A percentile compares a stretch with the other conserved stretches of the same genome.
Conservation (phyloP, 2,797 vertebrate genomes). For the Phrynocephalus vlangalii region DNA sequence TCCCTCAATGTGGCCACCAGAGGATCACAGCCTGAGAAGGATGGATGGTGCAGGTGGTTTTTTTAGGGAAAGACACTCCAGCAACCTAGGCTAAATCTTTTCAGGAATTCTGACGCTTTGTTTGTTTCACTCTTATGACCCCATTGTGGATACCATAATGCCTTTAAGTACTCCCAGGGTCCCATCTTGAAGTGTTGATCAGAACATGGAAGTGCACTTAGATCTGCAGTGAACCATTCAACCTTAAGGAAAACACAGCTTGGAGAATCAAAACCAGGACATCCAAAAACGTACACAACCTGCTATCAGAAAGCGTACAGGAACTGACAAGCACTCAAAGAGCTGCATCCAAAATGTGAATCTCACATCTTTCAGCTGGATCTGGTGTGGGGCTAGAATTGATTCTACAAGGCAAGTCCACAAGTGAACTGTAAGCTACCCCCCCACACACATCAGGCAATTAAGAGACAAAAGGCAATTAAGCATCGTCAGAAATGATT, state of each 20-base stretch:
- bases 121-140: background rate
- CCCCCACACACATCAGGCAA: conserved; percentile 2
- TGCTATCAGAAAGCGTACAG: background rate
- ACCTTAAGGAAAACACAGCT: background rate
- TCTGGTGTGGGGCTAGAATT: background rate
- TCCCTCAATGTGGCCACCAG: too few relatives aligned
- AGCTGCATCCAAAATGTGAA: too few relatives aligned
- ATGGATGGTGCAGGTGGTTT: too few relatives aligned
- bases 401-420: background rate
- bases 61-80: too few relatives aligned
- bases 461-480: conserved; percentile 46
- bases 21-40: too few relatives aligned
- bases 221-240: background rate
- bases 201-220: background rate
- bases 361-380: background rate
- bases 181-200: background rate
- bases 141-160: background rate
- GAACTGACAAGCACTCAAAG: background rate
- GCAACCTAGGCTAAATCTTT: background rate
- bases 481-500: conserved; percentile 35
- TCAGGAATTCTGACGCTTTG: background rate
- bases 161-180: background rate
- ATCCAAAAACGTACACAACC: background rate
- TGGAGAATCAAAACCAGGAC: background rate
- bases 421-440: background rate